These are phyloP conservation scores for Baryphthengus martii DNA, from an alignment of 2,113 vertebrate genomes.

Conservation along the genomic window DNA sequence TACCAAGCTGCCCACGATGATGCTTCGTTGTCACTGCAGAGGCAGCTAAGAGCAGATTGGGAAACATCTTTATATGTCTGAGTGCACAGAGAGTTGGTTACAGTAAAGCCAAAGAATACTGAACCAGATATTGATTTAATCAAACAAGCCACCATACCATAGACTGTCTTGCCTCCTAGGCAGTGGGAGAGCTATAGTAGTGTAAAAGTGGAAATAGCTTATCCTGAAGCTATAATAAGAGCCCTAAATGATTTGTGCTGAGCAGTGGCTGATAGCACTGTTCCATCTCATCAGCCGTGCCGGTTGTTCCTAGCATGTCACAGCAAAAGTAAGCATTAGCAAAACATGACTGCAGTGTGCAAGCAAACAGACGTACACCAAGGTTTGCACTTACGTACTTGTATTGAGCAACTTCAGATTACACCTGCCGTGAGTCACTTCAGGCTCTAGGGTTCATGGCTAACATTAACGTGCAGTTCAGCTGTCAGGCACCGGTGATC, in stretches of 20 bases:
- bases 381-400: accelerated
- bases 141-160: not conserved
- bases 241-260: not conserved
- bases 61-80: not conserved
- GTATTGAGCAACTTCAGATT: not conserved
- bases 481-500: not conserved
- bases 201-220: not conserved
- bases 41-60: not conserved
- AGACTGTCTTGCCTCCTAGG: not conserved
- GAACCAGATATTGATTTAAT: not conserved
- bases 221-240: not conserved
- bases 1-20: not conserved
- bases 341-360: not conserved
- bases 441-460: not conserved
- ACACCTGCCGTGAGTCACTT: not conserved
- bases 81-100: not conserved
- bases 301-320: not conserved
- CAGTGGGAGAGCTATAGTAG: not conserved
- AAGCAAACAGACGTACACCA: not conserved
- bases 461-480: not conserved
- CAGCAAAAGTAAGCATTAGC: not conserved
- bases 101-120: not conserved
- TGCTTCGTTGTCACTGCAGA: not conserved
- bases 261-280: not conserved
- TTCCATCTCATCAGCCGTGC: not conserved